Conservation (phyloP, 2,888 invertebrate genomes). For the Lottia scabra region DNA sequence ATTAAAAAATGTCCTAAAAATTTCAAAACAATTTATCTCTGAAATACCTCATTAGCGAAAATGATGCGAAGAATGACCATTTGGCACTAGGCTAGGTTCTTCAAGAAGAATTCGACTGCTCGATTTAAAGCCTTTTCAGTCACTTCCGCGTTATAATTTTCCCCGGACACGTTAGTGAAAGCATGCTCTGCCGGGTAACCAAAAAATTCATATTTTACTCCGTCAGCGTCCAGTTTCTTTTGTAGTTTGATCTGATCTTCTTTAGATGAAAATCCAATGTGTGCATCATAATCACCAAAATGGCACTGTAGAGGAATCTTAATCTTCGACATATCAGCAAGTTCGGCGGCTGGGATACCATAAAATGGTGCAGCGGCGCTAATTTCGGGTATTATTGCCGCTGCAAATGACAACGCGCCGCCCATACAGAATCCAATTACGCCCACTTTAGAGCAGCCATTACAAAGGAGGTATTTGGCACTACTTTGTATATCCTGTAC, state of each 20-base stretch:
- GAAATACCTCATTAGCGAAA: too few relatives aligned
- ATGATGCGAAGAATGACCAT: too few relatives aligned
- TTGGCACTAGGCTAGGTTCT: constrained; percentile 30
- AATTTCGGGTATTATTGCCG: constrained; percentile 43
- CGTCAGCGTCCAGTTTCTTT: constrained; percentile 35
- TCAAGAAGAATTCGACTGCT: constrained; percentile 41
- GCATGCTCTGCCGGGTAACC: constrained; percentile 45
- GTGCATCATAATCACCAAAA: constrained; percentile 46
- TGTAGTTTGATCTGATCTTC: constrained; percentile 41
- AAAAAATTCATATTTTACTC: constrained; percentile 35
- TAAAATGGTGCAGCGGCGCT: constrained; percentile 59
- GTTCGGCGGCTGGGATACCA: constrained; percentile 43
- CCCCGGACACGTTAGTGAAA: constrained; percentile 38
- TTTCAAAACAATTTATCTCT: too few relatives aligned
- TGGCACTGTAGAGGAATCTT: constrained; percentile 54
- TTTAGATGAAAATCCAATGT: constrained; percentile 50
- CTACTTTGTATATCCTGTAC: constrained; percentile 48
- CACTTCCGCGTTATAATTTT: constrained; percentile 36
- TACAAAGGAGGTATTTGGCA: constrained; percentile 35
- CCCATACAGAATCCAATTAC: constrained; percentile 62
- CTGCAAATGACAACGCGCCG: constrained; percentile 49
- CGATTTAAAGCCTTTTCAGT: constrained; percentile 33
- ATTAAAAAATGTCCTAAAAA: too few relatives aligned
- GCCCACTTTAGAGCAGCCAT: constrained; percentile 46
- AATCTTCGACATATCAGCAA: constrained; percentile 47